Evolutionary conservation across 1,140 invertebrate species (phyloP).

Genomic region (Drosophila chauvacae): DNA sequence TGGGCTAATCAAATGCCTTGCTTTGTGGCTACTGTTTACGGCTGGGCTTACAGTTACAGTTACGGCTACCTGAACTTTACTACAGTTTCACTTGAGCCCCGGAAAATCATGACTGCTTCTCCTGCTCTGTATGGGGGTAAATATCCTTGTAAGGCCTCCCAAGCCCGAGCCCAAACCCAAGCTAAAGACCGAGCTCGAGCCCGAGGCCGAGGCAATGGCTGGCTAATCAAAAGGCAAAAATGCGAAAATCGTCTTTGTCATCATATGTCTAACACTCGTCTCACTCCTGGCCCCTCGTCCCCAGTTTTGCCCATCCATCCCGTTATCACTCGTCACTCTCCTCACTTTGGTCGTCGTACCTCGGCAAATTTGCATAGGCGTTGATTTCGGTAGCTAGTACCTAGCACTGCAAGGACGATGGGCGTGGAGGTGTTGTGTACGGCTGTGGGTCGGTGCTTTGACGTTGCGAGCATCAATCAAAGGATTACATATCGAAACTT

Average conservation of each 20-base stretch:
- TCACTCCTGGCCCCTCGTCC: conserved; percentile 11
- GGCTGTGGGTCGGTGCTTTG: conserved; percentile 47
- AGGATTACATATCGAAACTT: conserved; percentile 81
- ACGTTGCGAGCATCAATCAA: conserved; percentile 74
- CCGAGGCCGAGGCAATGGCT: conserved; percentile 11
- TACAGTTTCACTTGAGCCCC: conserved; percentile 47
- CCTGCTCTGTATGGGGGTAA: background rate
- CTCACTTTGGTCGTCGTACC: conserved; percentile 31
- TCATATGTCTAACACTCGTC: conserved; percentile 73
- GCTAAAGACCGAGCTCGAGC: conserved; percentile 1
- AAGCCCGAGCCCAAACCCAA: conserved; percentile 9
- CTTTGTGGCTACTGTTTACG: conserved; percentile 67
- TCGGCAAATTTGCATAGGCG: conserved; percentile 73
- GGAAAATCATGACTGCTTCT: conserved; percentile 8
- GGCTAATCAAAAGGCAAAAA: conserved; percentile 81
- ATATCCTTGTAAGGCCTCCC: conserved; percentile 26
- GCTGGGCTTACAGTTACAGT: conserved; percentile 49
- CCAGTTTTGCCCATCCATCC: conserved; percentile 20
- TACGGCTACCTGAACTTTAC: conserved; percentile 66
- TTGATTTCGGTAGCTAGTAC: conserved; percentile 63
- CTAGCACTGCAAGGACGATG: conserved; percentile 34
- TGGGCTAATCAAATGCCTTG: conserved; percentile 71
- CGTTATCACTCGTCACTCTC: conserved; percentile 30
- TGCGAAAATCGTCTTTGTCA: conserved; percentile 79
- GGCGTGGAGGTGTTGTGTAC: conserved; percentile 39